Base-by-base conservation (phyloP, 2,113 vertebrate species). In the Lipotes vexillifer region DNA sequence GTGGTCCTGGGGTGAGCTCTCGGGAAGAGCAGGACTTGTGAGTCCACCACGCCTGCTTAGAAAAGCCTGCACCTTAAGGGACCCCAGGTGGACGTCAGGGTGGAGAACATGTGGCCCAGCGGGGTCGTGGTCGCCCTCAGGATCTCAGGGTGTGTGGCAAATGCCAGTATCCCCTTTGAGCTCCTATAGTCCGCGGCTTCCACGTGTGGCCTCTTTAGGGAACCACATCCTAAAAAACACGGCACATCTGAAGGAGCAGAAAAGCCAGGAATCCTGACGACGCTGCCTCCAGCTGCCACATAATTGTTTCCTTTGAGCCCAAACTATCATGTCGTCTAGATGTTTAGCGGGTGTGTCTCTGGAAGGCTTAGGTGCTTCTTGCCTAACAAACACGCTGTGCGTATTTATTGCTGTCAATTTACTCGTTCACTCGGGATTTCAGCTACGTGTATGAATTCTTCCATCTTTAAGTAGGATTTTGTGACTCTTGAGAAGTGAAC, bases 61-160 rank as follows among this genome's bases (percentile, higher is more conserved):
- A 5, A 66, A 44, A n/a, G 33, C 49, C 14, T 18, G 52, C 27
- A 6, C 63, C 65, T 23, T 27, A 13, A 6, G 18, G n/a, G 57
- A 31, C 17, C 20, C 25, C 3, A 10, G n/a, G 36, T 6, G 8
- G 7, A 8, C 2, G 3, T 2, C 3, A 2, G 29, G 17, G 63
- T 12, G 36, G 46, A 2, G 61, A 2, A 36, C 36, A 4, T 3
- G 8, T 9, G 46, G 38, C 15, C 1, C 27, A 25, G n/a, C 5
- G 17, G 14, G 21, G 11, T 2, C 8, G 13, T 21, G 55, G 44
- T 33, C 20, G n/a, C 13, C 68, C 36, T 36, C 6, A 10, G 1
- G 38, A 17, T 41, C 82, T 65, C 38, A 0, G 23, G 57, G 11
- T 5, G 3, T 46, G 52, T 14, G 88, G 4, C 91, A 65, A 21